Base-by-base conservation (phyloP, 2,113 vertebrate species). In the Cisticola juncidis region DNA sequence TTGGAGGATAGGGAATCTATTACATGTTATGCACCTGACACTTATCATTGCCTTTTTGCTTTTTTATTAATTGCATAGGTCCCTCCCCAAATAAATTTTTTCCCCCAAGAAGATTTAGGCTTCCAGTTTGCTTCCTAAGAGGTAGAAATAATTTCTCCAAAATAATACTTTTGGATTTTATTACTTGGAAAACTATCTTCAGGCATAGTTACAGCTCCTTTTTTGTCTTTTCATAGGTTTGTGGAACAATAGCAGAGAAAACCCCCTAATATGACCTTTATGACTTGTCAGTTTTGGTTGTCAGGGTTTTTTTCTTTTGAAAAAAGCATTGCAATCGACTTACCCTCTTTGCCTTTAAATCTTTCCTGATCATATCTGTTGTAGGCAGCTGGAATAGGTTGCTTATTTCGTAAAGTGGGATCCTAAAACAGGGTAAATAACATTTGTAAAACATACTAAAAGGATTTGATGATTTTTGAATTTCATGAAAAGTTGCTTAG, bases 301-400 rank as follows among this genome's bases (percentile, higher is more conserved):
- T 20, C 14, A 26, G 12, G 26, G 1, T 29, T 61, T 48, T 64
- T 76, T 23, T 7, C 1, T 35, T 88, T 71, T 11, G 17, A 18
- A 85, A 91, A 33, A 14, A 76, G 5, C 6, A 68, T 71, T 64
- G 53, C 8, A 25, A 36, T 45, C 47, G 91, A 97, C 98, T 98
- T 96, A 98, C 99, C 99, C 96, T 99, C 99, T 99, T 99, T 99
- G 94, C 99, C 99, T 98, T 99, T 99, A 97, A 99, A 99, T 92
- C 99, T 98, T 98, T 99, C 99, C 96, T 99, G 99, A 97, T 99
- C 99, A 0, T 99, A 99, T 99, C 99, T 98, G 98, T 99, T 99
- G 97, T 99, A 99, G 54, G 99, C 99, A 57, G 99, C 99, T 82
- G 98, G 99, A 83, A 99, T 98, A 26, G 99, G 99, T 94, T 99